phyloP scores from a whole-genome alignment of 2,113 vertebrate genomes.

The Pelvicachromis taeniatus region DNA sequence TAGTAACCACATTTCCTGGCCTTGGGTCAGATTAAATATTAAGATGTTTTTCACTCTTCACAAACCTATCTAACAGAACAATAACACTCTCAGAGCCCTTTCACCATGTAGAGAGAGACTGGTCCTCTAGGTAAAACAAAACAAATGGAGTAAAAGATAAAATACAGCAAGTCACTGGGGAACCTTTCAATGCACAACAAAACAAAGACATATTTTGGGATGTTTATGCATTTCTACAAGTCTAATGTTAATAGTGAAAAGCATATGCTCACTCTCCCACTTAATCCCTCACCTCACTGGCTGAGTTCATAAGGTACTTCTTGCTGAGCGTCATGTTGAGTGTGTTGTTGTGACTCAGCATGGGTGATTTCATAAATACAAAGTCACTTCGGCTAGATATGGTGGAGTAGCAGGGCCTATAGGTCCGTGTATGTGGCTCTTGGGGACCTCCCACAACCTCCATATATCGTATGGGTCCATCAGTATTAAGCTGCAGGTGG shows the following conservation, averaged over 20 bases:
- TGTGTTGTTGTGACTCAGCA: slow-evolving; percentile 79
- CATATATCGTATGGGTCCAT: slow-evolving; percentile 88
- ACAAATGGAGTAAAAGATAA: background rate
- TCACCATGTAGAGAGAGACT: background rate
- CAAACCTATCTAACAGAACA: background rate
- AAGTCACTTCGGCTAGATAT: slow-evolving; percentile 86
- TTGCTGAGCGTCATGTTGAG: slow-evolving; percentile 78
- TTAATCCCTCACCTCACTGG: slow-evolving; percentile 70
- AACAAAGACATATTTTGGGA: background rate
- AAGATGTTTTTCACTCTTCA: background rate
- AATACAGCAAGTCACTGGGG: background rate
- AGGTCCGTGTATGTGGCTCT: slow-evolving; percentile 78
- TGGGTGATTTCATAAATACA: slow-evolving; percentile 88
- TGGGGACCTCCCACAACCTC: slow-evolving; percentile 81
- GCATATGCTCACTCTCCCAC: background rate
- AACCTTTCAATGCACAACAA: background rate
- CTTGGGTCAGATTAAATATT: slow-evolving; percentile 17
- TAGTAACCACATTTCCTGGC: background rate
- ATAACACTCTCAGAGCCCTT: background rate
- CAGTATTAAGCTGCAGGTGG: slow-evolving; percentile 82
- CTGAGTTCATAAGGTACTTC: slow-evolving; percentile 77
- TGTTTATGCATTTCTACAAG: background rate
- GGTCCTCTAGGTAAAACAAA: background rate
- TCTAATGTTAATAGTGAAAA: background rate
- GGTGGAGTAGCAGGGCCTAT: slow-evolving; percentile 84